Conservation (phyloP, 2,797 vertebrate species). For the Pygocentrus nattereri region DNA sequence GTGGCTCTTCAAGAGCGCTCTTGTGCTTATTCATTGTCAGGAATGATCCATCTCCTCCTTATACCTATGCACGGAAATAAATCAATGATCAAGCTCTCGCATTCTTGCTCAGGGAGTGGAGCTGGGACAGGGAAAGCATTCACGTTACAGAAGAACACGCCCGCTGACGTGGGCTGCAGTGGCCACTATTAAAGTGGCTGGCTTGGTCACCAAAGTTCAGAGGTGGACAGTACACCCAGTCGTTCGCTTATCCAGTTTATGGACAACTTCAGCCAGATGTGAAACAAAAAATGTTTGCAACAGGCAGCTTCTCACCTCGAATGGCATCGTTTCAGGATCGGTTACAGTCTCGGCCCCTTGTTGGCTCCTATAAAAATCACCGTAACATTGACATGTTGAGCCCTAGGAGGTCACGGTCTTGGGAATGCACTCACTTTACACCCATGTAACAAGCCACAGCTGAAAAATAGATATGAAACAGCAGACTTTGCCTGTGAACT, state of each 20-base stretch:
- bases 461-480: neutral
- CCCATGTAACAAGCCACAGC: neutral
- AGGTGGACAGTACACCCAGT: neutral
- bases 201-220: neutral
- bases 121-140: neutral
- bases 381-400: constrained; percentile 3
- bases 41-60: constrained; percentile 12
- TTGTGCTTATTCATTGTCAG: constrained; percentile 18
- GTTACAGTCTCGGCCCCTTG: neutral
- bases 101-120: neutral
- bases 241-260: constrained; percentile 6
- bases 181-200: neutral
- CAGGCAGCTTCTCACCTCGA: neutral
- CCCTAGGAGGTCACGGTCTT: neutral
- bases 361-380: constrained; percentile 42
- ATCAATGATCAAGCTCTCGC: constrained; percentile 14
- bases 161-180: neutral
- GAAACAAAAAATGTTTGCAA: neutral
- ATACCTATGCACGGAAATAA: constrained; percentile 16
- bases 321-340: neutral
- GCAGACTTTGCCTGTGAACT: neutral
- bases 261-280: neutral
- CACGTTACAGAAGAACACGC: neutral
- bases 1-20: neutral
- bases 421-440: neutral